A percentile compares a stretch with the other conserved stretches of the same genome.
Evolutionary conservation across 2,113 vertebrate genomes (phyloP).

Genomic region (Pseudorectes ferrugineus): DNA sequence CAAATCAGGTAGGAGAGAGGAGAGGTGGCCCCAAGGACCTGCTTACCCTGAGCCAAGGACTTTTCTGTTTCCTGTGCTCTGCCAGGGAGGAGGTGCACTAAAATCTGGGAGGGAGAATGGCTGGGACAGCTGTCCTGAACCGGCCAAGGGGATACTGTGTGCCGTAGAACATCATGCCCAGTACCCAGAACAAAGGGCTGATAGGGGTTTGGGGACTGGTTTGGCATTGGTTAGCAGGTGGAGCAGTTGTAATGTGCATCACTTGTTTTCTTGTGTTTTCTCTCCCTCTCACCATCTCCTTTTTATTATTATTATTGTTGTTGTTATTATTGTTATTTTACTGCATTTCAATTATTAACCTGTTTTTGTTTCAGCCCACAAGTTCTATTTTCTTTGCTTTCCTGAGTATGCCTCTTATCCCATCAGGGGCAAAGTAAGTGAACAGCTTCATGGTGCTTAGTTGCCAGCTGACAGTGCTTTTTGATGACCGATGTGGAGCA

Average conservation of each 20-base stretch:
- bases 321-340: not conserved
- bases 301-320: not conserved
- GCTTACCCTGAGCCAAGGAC: not conserved
- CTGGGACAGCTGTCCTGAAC: not conserved
- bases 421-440: too few relatives aligned
- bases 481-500: not conserved
- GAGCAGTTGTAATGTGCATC: not conserved
- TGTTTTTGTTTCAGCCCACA: not conserved
- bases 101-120: not conserved
- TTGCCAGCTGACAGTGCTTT: not conserved
- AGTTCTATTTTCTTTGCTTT: not conserved
- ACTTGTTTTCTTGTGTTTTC: not conserved
- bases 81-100: not conserved
- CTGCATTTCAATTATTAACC: not conserved
- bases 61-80: not conserved
- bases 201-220: not conserved
- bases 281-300: not conserved
- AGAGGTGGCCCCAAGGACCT: not conserved
- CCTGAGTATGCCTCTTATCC: not conserved
- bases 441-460: not conserved
- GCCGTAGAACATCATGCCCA: not conserved
- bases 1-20: not conserved
- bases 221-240: not conserved
- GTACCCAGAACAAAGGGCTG: not conserved
- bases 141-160: not conserved